Base-by-base conservation (phyloP, 2,888 invertebrate genomes). In the Limnephilus lunatus region DNA sequence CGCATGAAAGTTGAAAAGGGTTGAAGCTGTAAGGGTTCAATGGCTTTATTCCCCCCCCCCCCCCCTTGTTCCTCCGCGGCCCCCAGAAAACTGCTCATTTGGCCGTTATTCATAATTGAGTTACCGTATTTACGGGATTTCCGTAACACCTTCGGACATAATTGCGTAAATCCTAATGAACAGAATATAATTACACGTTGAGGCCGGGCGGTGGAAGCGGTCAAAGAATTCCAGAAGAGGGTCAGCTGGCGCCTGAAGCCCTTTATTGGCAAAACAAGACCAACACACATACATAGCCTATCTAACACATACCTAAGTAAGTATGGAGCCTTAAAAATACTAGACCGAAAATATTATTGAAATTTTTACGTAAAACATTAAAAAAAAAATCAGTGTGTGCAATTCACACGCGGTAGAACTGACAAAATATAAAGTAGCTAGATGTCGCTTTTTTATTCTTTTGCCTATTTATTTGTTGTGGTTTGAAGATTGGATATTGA, bases 1-100 rank as follows among this genome's bases (percentile, higher is more conserved):
- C 68, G 25, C 68, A 68, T 68, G 68, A 68, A 68, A 85, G 85
- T 85, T 90, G 90, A 90, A 90, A 90, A 90, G 90, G 90, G 85
- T 90, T 39, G 68, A 90, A 85, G 68, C 68, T n/a, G 68, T 53
- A 35, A 90, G 80, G 90, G 90, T 85, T 90, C 90, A 90, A 90
- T 80, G 90, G 90, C 85, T 90, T 90, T 85, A 90, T 90, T 35
- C 85, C 68, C 68, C 1, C 1, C 68, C 9, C 68, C 5, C 19
- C 68, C 68, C 5, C 19, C 19, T 4, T 1, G n/a, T n/a, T n/a
- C n/a, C n/a, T n/a, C n/a, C n/a, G n/a, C 5, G 1, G 25, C 7
- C 25, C n/a, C 68, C 85, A 68, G 80, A 89, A 90, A 85, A 90
- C 85, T 85, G 85, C 90, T 90, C 90, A 80, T 90, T 90, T 90